These are phyloP conservation scores for Sebastes iracundus DNA, from an alignment of 2,797 vertebrate species.

Conservation along the genomic window DNA sequence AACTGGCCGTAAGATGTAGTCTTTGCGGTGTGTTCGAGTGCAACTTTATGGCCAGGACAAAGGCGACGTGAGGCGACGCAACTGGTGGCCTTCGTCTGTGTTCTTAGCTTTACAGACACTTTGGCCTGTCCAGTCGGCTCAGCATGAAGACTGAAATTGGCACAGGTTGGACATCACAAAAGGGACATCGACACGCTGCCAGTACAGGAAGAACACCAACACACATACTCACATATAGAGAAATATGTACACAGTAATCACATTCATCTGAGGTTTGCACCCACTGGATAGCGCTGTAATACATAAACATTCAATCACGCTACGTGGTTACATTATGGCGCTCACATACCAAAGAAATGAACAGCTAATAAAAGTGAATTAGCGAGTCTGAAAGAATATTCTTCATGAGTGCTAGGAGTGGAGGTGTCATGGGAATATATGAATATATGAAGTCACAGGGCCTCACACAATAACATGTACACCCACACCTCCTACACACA, in stretches of 20 bases:
- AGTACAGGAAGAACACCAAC: conserved; percentile 30
- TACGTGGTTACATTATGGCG: not conserved
- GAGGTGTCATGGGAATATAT: conserved; percentile 34
- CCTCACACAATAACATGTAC: conserved; percentile 28
- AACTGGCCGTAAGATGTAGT: too few species aligned
- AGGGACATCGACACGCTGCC: conserved; percentile 26
- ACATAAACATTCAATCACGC: conserved; percentile 2
- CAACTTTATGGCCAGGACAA: too few species aligned
- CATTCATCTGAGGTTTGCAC: conserved; percentile 13
- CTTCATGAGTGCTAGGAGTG: not conserved
- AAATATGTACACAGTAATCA: conserved; percentile 14
- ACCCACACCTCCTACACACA: conserved; percentile 27
- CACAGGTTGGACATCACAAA: conserved; percentile 46
- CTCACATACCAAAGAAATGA: conserved; percentile 11
- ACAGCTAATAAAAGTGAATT: conserved; percentile 25
- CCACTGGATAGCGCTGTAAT: not conserved
- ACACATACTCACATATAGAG: conserved; percentile 7
- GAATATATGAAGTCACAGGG: conserved; percentile 21
- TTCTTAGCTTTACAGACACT: conserved; percentile 1
- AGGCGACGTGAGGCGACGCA: too few species aligned
- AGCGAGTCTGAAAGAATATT: conserved; percentile 12
- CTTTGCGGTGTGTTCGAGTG: too few species aligned
- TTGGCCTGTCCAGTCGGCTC: conserved; percentile 35
- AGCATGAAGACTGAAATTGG: conserved; percentile 32
- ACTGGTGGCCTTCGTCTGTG: too few species aligned